A percentile compares a stretch with the other conserved stretches of the same genome.
phyloP scores from a whole-genome alignment of 2,113 vertebrate genomes.

The Corythoichthys haematopterus region DNA sequence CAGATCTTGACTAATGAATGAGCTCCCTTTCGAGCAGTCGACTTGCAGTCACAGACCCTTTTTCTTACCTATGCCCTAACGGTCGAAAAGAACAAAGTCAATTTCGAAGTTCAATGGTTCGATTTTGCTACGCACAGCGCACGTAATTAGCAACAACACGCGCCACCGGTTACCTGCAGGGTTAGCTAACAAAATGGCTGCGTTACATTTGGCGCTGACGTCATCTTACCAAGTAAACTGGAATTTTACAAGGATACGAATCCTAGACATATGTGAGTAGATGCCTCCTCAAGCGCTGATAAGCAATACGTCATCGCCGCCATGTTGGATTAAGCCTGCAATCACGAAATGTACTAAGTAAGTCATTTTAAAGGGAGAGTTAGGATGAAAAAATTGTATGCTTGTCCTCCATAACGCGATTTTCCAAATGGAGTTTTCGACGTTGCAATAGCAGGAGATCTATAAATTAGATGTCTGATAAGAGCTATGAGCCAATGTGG shows the following conservation, averaged over 20 bases:
- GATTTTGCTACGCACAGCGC: not conserved
- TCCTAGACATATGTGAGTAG: not conserved
- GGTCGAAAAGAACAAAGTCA: not conserved
- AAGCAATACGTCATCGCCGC: not conserved
- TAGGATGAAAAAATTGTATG: no score
- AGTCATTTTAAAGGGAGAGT: no score
- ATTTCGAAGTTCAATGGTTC: not conserved
- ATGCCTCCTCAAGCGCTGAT: not conserved
- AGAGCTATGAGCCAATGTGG: no score
- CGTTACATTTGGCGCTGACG: conserved; percentile 54
- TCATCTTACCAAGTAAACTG: conserved; percentile 49
- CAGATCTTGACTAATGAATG: conserved; percentile 62
- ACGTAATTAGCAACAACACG: conserved; percentile 10
- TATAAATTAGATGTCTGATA: no score
- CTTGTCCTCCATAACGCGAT: no score
- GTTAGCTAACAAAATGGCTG: conserved; percentile 78
- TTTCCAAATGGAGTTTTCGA: no score
- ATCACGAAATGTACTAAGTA: not conserved
- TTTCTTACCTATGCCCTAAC: not conserved
- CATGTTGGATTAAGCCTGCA: not conserved
- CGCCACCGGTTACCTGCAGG: conserved; percentile 41
- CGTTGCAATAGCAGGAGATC: no score
- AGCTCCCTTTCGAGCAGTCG: conserved; percentile 14
- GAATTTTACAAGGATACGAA: conserved; percentile 18
- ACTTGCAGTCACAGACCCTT: not conserved